Conservation (phyloP, 2,797 vertebrate genomes). For the Sebastes nivosus region DNA sequence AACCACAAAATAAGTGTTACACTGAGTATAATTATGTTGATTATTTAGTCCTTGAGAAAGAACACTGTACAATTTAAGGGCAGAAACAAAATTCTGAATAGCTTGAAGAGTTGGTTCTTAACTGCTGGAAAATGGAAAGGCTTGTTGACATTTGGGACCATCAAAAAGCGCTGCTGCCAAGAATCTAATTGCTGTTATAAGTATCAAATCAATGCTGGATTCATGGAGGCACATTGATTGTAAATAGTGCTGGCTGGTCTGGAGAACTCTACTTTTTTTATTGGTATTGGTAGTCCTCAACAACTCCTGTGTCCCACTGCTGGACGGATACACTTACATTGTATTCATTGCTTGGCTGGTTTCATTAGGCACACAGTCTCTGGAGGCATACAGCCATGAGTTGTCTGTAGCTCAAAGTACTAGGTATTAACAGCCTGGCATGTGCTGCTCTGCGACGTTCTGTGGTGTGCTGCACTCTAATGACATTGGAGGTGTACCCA, state of each 20-base stretch:
- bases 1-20: conserved; percentile 75
- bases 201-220: conserved; percentile 24
- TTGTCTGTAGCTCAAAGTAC: conserved; percentile 49
- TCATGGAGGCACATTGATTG: conserved; percentile 13
- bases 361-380: conserved; percentile 61
- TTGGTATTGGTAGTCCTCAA: background rate
- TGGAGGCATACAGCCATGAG: conserved; percentile 42
- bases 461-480: conserved; percentile 41
- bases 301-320: background rate
- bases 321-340: conserved; percentile 31
- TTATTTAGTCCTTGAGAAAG: conserved; percentile 79
- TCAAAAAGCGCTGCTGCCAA: background rate
- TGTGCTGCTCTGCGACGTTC: conserved; percentile 36
- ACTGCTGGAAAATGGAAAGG: background rate
- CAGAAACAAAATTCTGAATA: conserved; percentile 8
- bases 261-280: conserved; percentile 30
- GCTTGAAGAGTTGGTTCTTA: conserved; percentile 12
- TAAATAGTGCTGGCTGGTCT: conserved; percentile 16
- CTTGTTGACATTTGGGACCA: background rate
- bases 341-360: conserved; percentile 48
- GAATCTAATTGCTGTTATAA: conserved; percentile 8
- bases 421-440: conserved; percentile 41
- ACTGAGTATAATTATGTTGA: conserved; percentile 75
- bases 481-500: conserved; percentile 62
- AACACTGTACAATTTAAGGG: conserved; percentile 55